Conservation (phyloP, 2,888 invertebrate genomes). For the Idaea dimidiata region DNA sequence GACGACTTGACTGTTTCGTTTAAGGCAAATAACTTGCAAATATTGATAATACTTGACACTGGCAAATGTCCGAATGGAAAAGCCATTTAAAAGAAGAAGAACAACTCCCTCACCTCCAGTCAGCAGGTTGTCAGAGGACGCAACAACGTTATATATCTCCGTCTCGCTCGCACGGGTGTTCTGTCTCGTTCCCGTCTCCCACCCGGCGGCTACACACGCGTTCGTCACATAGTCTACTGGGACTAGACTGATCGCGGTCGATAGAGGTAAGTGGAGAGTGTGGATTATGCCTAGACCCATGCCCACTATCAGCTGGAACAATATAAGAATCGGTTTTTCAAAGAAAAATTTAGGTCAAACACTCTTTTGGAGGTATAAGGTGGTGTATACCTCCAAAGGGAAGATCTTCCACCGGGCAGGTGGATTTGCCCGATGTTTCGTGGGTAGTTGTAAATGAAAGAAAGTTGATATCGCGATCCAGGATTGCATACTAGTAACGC, state of each 20-base stretch:
- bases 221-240: conserved; percentile 24
- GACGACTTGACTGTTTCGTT: too few species aligned
- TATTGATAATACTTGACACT: too few species aligned
- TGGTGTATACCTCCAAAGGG: too few species aligned
- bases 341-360: too few species aligned
- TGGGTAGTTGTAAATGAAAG: too few species aligned
- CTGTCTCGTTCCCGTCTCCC: conserved; percentile 13
- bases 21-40: too few species aligned
- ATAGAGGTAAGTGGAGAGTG: neutral
- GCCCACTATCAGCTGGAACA: conserved; percentile 16
- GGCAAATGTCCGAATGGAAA: too few species aligned
- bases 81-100: neutral
- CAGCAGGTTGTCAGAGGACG: conserved; percentile 1
- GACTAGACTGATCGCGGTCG: conserved; percentile 3
- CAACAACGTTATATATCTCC: conserved; percentile 20
- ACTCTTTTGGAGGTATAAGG: too few species aligned
- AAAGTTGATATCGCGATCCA: too few species aligned
- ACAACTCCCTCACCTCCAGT: conserved; percentile 5
- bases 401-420: too few species aligned
- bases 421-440: too few species aligned
- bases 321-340: neutral
- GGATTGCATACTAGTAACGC: too few species aligned
- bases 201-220: conserved; percentile 20
- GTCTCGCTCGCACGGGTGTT: conserved; percentile 10
- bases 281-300: conserved; percentile 17